Evolutionary conservation across 1,140 invertebrate genomes (phyloP), one percentile per base, ranked within the genome.

Genomic region (Bombus waltoni): DNA sequence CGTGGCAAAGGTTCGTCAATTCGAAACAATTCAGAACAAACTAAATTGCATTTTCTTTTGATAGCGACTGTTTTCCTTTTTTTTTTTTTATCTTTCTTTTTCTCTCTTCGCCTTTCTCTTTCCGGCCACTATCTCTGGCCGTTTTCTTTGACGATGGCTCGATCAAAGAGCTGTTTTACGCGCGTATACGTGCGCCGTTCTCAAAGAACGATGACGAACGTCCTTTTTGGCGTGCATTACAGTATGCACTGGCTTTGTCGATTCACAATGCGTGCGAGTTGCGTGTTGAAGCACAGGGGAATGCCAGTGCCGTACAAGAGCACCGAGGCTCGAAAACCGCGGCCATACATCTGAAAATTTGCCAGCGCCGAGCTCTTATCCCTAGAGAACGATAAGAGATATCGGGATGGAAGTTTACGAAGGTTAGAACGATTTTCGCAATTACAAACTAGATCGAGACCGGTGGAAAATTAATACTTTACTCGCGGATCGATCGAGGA

Each of bases 81-180:
- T 22, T 53, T 22, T 53, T 22, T 59, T 59, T 28, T 28, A 25
- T n/a, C 59, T 11, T 62, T 62, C 59, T 62, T 10, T 28, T 25
- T 11, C 22, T 22, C 15, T 40, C 35, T 40, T 10, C 5, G 11
- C 5, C 62, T 65, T 59, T 59, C 25, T 28, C 6, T 66, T 32
- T 66, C n/a, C 62, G 2, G 42, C 5, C n/a, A 8, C 22, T 71
- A 40, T 18, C n/a, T 57, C 44, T 35, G 62, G 9, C 10, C 53
- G 40, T 78, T 59, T 74, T 73, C 75, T 84, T 80, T 70, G 83
- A 85, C 83, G 40, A 25, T 35, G 42, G 9, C 28, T 2, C 42
- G 74, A 84, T 80, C 83, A 85, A 85, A 85, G 75, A 71, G 40
- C 11, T 68, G 68, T 80, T 85, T 65, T 72, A 85, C 83, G 53